Evolutionary conservation across 2,888 invertebrate genomes (phyloP).

Genomic region (Allygus modestus): DNA sequence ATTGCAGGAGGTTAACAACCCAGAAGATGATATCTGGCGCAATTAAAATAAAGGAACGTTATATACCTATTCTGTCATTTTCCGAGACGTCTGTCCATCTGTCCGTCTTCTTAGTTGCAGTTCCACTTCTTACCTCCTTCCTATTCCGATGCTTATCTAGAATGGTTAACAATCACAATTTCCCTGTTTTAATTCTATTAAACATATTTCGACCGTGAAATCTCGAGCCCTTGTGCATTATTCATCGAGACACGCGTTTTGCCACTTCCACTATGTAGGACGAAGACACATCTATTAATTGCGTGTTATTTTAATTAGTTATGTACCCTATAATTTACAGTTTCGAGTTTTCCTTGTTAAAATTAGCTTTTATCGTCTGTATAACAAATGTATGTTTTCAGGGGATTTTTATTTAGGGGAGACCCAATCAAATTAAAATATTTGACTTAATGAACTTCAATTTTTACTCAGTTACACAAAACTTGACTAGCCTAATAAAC

Average conservation of each 20-base stretch:
- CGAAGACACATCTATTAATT: slow-evolving; percentile 31
- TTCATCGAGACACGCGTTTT: slow-evolving; percentile 19
- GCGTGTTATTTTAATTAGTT: slow-evolving; percentile 32
- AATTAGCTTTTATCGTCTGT: neutral
- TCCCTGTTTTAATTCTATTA: slow-evolving; percentile 46
- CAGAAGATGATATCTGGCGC: neutral
- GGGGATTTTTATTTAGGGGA: too few relatives aligned
- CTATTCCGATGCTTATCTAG: slow-evolving; percentile 10
- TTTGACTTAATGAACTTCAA: too few relatives aligned
- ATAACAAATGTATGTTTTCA: too few relatives aligned
- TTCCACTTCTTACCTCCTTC: slow-evolving; percentile 10
- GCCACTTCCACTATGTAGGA: slow-evolving; percentile 22
- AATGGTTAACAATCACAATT: slow-evolving; percentile 30
- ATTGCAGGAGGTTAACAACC: neutral
- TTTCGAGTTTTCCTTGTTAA: neutral
- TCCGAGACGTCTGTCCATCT: neutral
- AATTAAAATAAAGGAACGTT: slow-evolving; percentile 28
- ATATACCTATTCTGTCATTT: slow-evolving; percentile 4
- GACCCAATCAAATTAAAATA: too few relatives aligned
- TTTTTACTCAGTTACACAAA: too few relatives aligned
- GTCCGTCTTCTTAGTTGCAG: slow-evolving; percentile 6
- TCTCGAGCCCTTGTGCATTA: slow-evolving; percentile 18
- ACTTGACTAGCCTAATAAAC: too few relatives aligned
- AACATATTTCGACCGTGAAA: slow-evolving; percentile 48
- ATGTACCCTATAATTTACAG: neutral